Evolutionary conservation across 2,113 vertebrate species (phyloP), one percentile per base, ranked within the genome.

Genomic region (Vireo altiloquus): DNA sequence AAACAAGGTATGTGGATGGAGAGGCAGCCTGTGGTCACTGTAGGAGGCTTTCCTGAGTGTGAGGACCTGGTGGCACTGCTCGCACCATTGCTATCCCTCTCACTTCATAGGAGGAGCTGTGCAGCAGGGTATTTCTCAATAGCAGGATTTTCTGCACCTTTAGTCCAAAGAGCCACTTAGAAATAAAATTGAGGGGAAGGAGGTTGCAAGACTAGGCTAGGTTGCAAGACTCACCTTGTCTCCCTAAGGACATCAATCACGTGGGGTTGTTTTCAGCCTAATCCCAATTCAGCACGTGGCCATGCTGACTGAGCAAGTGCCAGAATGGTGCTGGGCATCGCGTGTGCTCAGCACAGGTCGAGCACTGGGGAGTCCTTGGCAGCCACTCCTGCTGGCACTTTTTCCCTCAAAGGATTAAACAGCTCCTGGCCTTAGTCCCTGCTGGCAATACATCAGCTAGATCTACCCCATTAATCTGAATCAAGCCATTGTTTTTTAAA

Each of bases 281-380:
- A 72, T 89, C 39, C 52, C 22, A 56, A 0, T n/a, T 25, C 2
- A 4, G n/a, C 80, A 59, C 1, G 0, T 82, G 71, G 50, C 86
- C 6, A 0, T 8, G 18, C 69, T 76, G 78, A 68, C 27, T 0
- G 0, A 59, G 74, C 0, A 1, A 76, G 60, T 0, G 2, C 44
- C 0, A 0, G 53, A 33, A 47, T 8, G 11, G 22, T 52, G 47
- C 56, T 1, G 8, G 46, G 21, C 63, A 72, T 56, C 0, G 4
- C 3, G 2, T 56, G n/a, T 76, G 78, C 75, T 65, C 59, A 31
- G 42, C 57, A 22, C 57, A 42, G 63, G 31, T 35, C 2, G 0
- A 40, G 66, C 3, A 0, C 49, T 10, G 22, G 65, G 42, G 42
- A 92, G 53, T 53, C 21, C 2, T 9, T 79, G 77, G 57, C 77